phyloP scores from a whole-genome alignment of 2,113 vertebrate genomes.

The Pelusios castaneus region DNA sequence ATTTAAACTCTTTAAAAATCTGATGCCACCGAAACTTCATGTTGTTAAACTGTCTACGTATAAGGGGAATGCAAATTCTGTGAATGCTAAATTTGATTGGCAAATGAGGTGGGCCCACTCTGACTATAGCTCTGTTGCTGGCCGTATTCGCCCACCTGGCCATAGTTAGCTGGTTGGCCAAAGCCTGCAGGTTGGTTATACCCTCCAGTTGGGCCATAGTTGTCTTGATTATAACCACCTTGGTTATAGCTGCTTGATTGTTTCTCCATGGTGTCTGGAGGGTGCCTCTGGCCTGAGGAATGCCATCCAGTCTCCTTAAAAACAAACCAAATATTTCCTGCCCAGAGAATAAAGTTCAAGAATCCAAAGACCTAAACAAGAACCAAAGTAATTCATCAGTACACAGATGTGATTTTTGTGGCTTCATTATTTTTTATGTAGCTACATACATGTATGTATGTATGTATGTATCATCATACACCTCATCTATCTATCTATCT shows the following conservation, averaged over 20 bases:
- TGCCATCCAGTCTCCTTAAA: conserved; percentile 99
- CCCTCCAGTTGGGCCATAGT: conserved; percentile 85
- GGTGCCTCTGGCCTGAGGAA: conserved; percentile 85
- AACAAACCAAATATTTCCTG: conserved; percentile 99
- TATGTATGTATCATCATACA: too few relatives aligned
- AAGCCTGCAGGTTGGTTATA: conserved; percentile 82
- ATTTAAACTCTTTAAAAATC: conserved; percentile 67
- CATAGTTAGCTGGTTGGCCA: conserved; percentile 70
- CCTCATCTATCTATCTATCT: too few relatives aligned
- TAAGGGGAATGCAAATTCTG: conserved; percentile 32
- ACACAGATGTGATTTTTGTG: accelerated
- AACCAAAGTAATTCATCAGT: conserved; percentile 43
- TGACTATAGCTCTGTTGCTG: conserved; percentile 77
- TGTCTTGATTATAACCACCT: conserved; percentile 87
- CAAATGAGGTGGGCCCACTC: conserved; percentile 87
- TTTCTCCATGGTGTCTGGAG: conserved; percentile 85
- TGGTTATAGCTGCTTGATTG: conserved; percentile 87
- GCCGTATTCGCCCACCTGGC: conserved; percentile 83
- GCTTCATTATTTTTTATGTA: not conserved
- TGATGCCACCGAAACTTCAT: conserved; percentile 46
- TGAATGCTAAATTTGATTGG: conserved; percentile 88
- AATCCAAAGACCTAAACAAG: conserved; percentile 91
- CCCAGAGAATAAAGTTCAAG: conserved; percentile 98
- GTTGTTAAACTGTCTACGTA: conserved; percentile 53
- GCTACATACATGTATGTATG: too few relatives aligned